Evolutionary conservation across 64 coral and sea anemone genomes (phyloP), one percentile per base, ranked within the genome.

Genomic region (Stichodactyla mertensii): DNA sequence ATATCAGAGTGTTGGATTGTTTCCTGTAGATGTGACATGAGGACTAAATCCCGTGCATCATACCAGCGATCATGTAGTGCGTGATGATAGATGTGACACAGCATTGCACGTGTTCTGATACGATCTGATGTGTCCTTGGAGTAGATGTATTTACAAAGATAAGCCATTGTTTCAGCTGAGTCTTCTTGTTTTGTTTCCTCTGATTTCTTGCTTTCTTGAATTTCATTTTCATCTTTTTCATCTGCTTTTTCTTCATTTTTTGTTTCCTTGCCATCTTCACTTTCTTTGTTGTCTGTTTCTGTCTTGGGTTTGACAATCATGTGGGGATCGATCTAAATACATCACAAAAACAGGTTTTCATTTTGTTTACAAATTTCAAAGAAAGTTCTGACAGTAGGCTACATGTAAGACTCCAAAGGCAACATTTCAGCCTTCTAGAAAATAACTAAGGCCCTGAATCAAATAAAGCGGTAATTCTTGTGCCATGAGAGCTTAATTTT

Each of bases 11-110:
- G 93, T 16, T 95, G 93, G 31, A 98, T 94, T 66, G 90, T 90
- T 24, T 98, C 96, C 56, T 98, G 96, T 31, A 98, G 81, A 88
- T 98, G 96, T 54, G 96, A 98, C 96, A 95, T 98, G 4, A 98
- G 93, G 87, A 98, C 90, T 31, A 98, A 84, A 86, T 98, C 93
- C 26, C 96, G 88, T 86, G 96, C 93, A 78, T 94, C 96, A 91
- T 92, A 98, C 96, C 96, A 98, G 45, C 93, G 52, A 89, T 98
- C 91, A 91, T 98, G 93, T 52, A 98, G 60, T 24, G 93, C 96
- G 85, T 92, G 90, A n/a, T 95, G 93, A 64, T 95, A 95, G 0
- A 98, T 88, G 60, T 98, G 93, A 87, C 96, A 98, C 22, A 98
- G 82, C 96, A 98, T 98, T 31, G 96, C 96, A n/a, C 96, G 85